A percentile compares a stretch with the other conserved stretches of the same genome.
phyloP scores from a whole-genome alignment of 2,888 invertebrate genomes.

The Aphodius granarius region DNA sequence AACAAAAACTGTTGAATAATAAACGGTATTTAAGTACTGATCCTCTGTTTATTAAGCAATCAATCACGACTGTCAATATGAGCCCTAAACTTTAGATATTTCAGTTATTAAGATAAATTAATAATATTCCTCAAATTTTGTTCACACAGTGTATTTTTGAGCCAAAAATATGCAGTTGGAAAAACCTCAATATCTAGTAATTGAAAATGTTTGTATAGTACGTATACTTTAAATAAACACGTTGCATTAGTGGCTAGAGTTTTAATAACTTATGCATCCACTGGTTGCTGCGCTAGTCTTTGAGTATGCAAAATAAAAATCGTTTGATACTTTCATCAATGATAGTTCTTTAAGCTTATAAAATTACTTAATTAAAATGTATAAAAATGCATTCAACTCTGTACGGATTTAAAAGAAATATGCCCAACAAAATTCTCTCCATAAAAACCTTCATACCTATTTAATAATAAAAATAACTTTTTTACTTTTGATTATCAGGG shows the following conservation, averaged over 20 bases:
- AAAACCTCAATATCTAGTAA: too few relatives aligned
- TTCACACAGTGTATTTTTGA: too few relatives aligned
- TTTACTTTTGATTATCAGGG: conserved; percentile 57
- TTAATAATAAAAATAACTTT: conserved; percentile 16
- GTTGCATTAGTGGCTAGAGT: not conserved
- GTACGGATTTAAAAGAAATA: not conserved
- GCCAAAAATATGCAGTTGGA: too few relatives aligned
- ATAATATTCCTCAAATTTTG: too few relatives aligned
- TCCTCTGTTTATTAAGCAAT: too few relatives aligned
- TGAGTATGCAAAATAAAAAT: not conserved
- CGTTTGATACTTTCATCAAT: not conserved
- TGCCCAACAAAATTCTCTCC: not conserved
- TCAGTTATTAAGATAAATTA: too few relatives aligned
- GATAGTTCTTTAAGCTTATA: not conserved
- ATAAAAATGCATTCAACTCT: not conserved
- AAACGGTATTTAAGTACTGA: too few relatives aligned
- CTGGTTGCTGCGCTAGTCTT: not conserved
- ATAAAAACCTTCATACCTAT: not conserved
- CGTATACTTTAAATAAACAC: too few relatives aligned
- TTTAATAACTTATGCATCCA: not conserved
- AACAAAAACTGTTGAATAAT: too few relatives aligned
- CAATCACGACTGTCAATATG: too few relatives aligned
- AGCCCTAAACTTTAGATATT: too few relatives aligned
- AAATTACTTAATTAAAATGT: not conserved
- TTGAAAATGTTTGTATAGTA: too few relatives aligned